These are phyloP conservation scores for Fregetta grallaria DNA, from an alignment of 2,113 vertebrate genomes.

Conservation along the genomic window DNA sequence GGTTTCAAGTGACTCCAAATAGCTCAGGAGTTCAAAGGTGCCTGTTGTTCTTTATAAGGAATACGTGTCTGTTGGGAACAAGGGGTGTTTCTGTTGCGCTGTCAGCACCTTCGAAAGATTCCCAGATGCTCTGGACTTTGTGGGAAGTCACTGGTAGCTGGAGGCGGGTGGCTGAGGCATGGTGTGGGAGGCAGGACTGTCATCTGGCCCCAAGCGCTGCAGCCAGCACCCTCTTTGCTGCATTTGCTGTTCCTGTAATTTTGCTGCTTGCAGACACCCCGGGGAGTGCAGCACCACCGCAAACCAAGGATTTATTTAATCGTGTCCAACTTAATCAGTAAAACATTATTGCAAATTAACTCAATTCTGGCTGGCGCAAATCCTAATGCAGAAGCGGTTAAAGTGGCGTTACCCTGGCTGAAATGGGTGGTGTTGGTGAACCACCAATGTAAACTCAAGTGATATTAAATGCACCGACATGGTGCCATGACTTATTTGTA, in stretches of 20 bases:
- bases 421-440: neutral
- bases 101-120: neutral
- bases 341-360: neutral
- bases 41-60: neutral
- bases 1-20: neutral
- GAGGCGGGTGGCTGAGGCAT: neutral
- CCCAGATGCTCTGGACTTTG: neutral
- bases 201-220: neutral
- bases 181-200: neutral
- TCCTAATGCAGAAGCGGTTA: neutral
- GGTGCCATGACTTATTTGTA: neutral
- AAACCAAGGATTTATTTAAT: neutral
- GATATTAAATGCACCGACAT: accelerated
- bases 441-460: neutral
- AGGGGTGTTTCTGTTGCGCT: neutral
- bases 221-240: neutral
- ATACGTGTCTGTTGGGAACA: accelerated
- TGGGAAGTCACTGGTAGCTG: neutral
- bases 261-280: neutral
- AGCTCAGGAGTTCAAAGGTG: neutral
- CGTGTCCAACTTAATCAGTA: neutral
- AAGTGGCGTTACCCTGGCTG: neutral
- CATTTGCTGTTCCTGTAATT: neutral
- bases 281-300: neutral
- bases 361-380: neutral